phyloP scores from a whole-genome alignment of 1,140 invertebrate species.

The Philopotamus ludificatus region DNA sequence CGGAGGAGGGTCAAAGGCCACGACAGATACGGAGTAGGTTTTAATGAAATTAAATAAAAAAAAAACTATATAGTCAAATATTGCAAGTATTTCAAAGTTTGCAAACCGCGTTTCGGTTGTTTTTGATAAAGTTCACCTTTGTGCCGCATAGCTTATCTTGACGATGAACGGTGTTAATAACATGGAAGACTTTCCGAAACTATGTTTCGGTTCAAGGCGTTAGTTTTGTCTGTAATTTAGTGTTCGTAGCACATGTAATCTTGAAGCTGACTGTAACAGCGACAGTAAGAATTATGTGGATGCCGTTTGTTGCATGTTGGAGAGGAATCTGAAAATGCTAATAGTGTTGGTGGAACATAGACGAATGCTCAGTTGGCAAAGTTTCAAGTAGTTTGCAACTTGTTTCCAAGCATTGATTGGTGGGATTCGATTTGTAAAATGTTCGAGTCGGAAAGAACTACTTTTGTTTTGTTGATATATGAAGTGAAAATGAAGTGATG shows the following conservation, averaged over 20 bases:
- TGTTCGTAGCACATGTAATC: conserved; percentile 5
- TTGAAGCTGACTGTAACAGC: neutral
- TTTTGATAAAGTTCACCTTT: no score
- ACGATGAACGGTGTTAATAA: neutral
- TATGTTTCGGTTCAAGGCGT: neutral
- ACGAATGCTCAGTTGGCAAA: neutral
- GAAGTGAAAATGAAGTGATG: no score
- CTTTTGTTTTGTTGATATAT: no score
- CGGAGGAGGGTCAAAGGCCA: neutral
- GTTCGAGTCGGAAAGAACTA: no score
- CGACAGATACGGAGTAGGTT: neutral
- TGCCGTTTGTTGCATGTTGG: neutral
- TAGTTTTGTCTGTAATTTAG: neutral
- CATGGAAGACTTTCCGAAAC: neutral
- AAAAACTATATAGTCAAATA: no score
- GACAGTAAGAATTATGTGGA: conserved; percentile 2
- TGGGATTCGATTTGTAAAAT: neutral
- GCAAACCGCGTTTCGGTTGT: no score
- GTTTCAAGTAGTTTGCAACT: neutral
- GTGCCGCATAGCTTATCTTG: neutral
- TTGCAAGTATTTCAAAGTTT: no score
- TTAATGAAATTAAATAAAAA: no score
- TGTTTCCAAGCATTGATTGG: neutral
- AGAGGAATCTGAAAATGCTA: conserved; percentile 1
- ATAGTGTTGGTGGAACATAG: neutral